Evolutionary conservation across 2,113 vertebrate genomes (phyloP).

Genomic region (Stictonetta naevosa): DNA sequence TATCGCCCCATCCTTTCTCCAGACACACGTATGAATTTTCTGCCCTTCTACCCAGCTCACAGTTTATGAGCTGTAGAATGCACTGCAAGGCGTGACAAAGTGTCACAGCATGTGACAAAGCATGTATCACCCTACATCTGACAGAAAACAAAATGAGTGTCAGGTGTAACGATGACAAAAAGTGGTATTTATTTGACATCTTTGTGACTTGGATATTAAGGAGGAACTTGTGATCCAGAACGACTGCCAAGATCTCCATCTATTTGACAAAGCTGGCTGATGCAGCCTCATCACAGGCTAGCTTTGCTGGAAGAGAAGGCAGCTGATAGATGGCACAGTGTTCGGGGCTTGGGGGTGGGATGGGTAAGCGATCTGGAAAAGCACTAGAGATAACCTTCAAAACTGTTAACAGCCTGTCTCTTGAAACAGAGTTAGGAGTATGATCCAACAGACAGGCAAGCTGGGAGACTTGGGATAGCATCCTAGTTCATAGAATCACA

Average conservation of each 20-base stretch:
- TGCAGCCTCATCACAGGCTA: not conserved
- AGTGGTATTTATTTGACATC: not conserved
- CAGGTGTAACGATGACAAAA: not conserved
- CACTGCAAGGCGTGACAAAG: not conserved
- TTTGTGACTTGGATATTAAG: not conserved
- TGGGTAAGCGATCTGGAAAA: not conserved
- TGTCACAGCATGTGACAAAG: not conserved
- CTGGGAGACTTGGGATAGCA: not conserved
- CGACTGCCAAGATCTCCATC: not conserved
- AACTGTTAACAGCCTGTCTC: not conserved
- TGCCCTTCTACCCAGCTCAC: not conserved
- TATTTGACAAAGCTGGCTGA: not conserved
- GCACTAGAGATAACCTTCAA: not conserved
- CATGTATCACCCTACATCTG: not conserved
- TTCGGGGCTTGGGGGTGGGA: not conserved
- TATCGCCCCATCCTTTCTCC: not conserved
- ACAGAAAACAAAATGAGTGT: not conserved
- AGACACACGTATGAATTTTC: not conserved
- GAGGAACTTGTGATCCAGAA: not conserved
- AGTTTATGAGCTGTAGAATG: not conserved
- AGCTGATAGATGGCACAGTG: accelerated
- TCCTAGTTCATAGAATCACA: no score
- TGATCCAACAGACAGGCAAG: not conserved
- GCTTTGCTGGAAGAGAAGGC: not conserved
- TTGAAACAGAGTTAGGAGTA: not conserved